Evolutionary conservation across 2,888 invertebrate species (phyloP), one percentile per base, ranked within the genome.

Genomic region (Leistus spinibarbis): DNA sequence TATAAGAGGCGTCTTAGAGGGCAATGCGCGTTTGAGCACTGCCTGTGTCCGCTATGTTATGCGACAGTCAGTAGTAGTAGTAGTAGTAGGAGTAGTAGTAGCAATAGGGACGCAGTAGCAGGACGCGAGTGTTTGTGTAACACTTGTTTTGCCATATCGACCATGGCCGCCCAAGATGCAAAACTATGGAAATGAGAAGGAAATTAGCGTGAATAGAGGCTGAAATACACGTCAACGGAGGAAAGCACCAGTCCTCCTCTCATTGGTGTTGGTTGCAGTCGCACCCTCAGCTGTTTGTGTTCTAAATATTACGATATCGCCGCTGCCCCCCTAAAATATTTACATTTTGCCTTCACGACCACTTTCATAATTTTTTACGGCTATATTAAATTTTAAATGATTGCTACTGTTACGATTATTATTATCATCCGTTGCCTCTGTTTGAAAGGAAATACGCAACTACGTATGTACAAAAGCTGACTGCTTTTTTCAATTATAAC

Each of bases 171-270:
- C 65, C 72, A 65, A 66, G 72, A 72, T 72, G 72, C 72, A 72
- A 72, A 72, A 72, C 72, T 72, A 72, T 72, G 72, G 65, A 72
- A 72, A 72, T 72, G 65, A 72, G 66, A 54, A 72, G 72, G 72
- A 72, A 72, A 72, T 72, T 72, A 72, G 72, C 65, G n/a, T n/a
- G n/a, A 72, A 64, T 3, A 20, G 66, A 65, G 72, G 40, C 72
- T 72, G 66, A 72, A 57, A 72, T 72, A 72, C 72, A 23, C 40
- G 7, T 40, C 40, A 40, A 40, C 40, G 40, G 17, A 68, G 68
- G 56, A 27, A 63, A 62, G 16, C 53, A 20, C 70, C n/a, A n/a
- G 62, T 67, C 20, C 20, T 40, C 54, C 54, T 67, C 53, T 27
- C 19, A 65, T 57, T 57, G 57, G 57, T 17, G 9, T 57, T 13